Evolutionary conservation across 2,797 vertebrate species (phyloP), one percentile per base, ranked within the genome.

Genomic region (Eospalax fontanierii): DNA sequence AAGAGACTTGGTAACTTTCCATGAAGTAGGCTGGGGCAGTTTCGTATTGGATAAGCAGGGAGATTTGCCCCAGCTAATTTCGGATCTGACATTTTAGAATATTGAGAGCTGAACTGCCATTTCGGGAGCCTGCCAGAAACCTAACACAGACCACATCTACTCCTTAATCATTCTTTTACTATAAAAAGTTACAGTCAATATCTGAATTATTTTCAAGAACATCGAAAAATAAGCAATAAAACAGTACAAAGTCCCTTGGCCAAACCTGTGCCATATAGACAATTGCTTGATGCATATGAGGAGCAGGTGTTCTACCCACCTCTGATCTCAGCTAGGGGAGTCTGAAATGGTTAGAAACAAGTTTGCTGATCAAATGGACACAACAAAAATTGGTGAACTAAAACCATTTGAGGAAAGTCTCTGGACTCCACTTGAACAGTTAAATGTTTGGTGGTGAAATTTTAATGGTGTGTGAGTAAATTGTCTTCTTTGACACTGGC

Each of bases 381-480:
- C 43, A 85, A 22, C 38, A 87, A 89, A 81, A 79, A 73, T 35
- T 40, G n/a, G 66, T 6, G 63, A 74, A 54, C 26, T 84, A 86
- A 74, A 68, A 57, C 43, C 38, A 12, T 30, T 78, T 70, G 35
- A 18, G 88, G 30, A 24, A 95, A 81, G 84, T 70, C 61, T 78
- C 78, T 79, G 46, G 80, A 79, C 50, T 57, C 21, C n/a, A 33
- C 35, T 90, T 59, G 26, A 87, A 76, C 57, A 92, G 12, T 92
- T 78, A 70, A n/a, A 40, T 38, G 6, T 33, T 73, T 50, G 46
- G 68, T 80, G 85, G 59, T 40, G 75, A 87, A 59, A 80, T 50
- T 91, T 90, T 90, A 94, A 90, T 93, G 68, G 90, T 59, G 57
- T 38, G 83, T 50, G 89, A 93, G 71, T 14, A 91, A 68, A 94